A percentile compares a stretch with the other conserved stretches of the same genome.
These are phyloP conservation scores for Ascaphus truei DNA, from an alignment of 2,113 vertebrate genomes.

Conservation along the genomic window DNA sequence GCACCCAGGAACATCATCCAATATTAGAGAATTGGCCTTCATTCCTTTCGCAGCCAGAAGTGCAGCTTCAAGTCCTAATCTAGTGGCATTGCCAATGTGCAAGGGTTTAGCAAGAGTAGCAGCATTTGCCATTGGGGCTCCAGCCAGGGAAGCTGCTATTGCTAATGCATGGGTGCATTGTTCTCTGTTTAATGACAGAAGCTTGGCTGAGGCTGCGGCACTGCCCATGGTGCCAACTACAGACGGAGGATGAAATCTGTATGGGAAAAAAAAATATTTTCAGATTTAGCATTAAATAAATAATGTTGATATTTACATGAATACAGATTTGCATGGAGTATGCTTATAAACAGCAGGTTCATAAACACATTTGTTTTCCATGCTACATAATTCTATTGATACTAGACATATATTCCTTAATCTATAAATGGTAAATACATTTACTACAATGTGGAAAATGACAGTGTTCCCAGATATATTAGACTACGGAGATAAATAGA, in stretches of 20 bases:
- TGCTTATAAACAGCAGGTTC: no score
- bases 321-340: background rate
- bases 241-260: slow-evolving; percentile 82
- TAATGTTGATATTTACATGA: background rate
- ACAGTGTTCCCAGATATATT: no score
- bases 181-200: slow-evolving; percentile 61
- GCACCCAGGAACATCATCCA: slow-evolving; percentile 72
- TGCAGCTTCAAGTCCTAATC: slow-evolving; percentile 78
- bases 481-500: no score
- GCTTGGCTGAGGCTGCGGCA: slow-evolving; percentile 72
- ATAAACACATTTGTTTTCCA: no score
- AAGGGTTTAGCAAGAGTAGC: slow-evolving; percentile 83
- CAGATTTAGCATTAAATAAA: no score
- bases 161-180: slow-evolving; percentile 74
- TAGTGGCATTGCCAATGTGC: slow-evolving; percentile 76
- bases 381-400: no score
- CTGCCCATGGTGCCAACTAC: slow-evolving; percentile 85
- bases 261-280: background rate
- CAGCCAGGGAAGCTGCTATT: slow-evolving; percentile 76
- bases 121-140: slow-evolving; percentile 86
- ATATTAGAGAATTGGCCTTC: slow-evolving; percentile 67
- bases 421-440: no score
- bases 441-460: no score
- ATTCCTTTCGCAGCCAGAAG: slow-evolving; percentile 75
- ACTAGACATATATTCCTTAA: no score